Base-by-base conservation (phyloP, 2,113 vertebrate genomes). In the Heloderma charlesbogerti region DNA sequence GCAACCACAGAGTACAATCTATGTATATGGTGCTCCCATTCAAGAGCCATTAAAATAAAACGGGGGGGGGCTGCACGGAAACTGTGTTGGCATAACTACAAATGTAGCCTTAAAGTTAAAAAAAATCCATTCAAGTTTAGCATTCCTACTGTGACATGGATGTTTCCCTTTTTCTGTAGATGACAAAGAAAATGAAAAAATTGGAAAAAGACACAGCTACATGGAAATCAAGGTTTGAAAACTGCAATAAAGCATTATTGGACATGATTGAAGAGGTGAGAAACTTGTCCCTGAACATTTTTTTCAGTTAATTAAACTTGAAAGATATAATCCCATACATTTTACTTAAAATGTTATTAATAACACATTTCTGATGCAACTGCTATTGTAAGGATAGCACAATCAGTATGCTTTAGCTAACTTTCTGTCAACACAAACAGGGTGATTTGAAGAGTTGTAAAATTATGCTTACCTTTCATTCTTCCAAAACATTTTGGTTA, bases 231-330 rank as follows among this genome's bases (percentile, higher is more conserved):
- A 98, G 99, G 69, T 99, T 99, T 95, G 99, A 99, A 96, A 99
- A 97, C 95, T 99, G 99, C 94, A 99, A 99, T 97, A 99, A 98
- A 97, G 98, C 99, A 0, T 97, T 99, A 79, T 90, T 98, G 88
- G 98, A 99, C 91, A 99, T 99, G 99, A 98, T 99, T 6, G 98
- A 99, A 89, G 99, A 99, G 98, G 99, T 99, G 93, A 98, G 98
- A 67, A 90, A 51, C 4, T 45, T 29, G 31, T n/a, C 8, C 27
- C 7, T 88, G 27, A n/a, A 67, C 16, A 78, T 57, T 85, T 77
- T 67, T 78, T 29, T 16, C 57, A 57, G 74, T 34, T 22, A 74
- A 57, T 79, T 66, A 60, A 57, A 74, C 43, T 1, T 71, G 27
- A 60, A 89, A 57, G 34, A 82, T 82, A 40, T 43, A 31, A 27